These are phyloP conservation scores for Grammomys surdaster DNA, from an alignment of 2,113 vertebrate genomes.

Conservation along the genomic window DNA sequence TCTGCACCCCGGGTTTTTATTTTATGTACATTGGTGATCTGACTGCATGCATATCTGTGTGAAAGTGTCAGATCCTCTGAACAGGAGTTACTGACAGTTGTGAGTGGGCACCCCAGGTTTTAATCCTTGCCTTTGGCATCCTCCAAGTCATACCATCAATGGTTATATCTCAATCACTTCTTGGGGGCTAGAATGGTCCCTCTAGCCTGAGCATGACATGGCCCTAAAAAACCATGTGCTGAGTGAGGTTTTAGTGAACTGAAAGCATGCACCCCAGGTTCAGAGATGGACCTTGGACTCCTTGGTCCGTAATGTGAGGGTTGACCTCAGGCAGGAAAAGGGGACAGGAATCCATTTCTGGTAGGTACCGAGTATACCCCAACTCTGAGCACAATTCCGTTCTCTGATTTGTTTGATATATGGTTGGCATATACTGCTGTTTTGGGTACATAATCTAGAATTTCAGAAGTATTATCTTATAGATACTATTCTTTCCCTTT, in stretches of 20 bases:
- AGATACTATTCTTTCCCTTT: not conserved
- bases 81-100: too few relatives aligned
- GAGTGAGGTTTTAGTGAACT: not conserved
- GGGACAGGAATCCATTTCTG: not conserved
- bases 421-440: not conserved
- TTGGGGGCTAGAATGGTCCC: not conserved
- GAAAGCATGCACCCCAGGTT: not conserved
- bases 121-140: not conserved
- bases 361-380: not conserved
- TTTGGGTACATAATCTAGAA: not conserved
- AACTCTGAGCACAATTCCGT: not conserved
- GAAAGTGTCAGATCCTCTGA: too few relatives aligned
- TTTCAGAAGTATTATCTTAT: not conserved
- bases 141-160: not conserved
- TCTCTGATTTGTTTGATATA: not conserved
- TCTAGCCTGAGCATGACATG: not conserved
- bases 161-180: not conserved
- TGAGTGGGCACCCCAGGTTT: not conserved
- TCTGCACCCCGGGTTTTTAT: too few relatives aligned
- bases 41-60: too few relatives aligned
- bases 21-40: too few relatives aligned
- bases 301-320: not conserved
- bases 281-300: not conserved
- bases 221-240: not conserved
- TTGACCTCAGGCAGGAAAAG: not conserved